Percentiles rank a stretch among this genome's conserved stretches.
phyloP scores from a whole-genome alignment of 1,140 invertebrate species.

The Temnothorax nylanderi region DNA sequence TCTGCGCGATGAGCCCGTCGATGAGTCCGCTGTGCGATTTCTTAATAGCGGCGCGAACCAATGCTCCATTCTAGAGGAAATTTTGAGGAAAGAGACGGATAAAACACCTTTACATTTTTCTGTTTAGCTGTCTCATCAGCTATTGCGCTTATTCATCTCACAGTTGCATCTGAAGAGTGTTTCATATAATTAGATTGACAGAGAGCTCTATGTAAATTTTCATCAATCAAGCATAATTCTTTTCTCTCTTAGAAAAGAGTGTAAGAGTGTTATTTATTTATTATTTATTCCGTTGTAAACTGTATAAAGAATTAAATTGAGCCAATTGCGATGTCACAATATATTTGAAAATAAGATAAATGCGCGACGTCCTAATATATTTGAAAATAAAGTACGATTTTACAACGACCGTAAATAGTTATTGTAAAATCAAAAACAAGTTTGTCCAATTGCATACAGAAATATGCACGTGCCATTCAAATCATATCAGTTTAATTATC shows the following conservation, averaged over 20 bases:
- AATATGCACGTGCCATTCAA: not conserved
- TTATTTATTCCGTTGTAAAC: not conserved
- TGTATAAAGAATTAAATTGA: not conserved
- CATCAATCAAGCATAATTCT: not conserved
- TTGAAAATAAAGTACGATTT: slow-evolving; percentile 4
- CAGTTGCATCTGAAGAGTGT: not conserved
- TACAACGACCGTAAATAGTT: not conserved
- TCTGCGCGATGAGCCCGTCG: not conserved
- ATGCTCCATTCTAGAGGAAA: not conserved
- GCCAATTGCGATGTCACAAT: not conserved
- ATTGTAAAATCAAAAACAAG: not conserved
- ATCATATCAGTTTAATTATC: not conserved
- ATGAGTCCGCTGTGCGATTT: not conserved
- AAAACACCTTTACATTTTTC: not conserved
- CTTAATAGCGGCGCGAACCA: too few species aligned
- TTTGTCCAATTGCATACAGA: not conserved
- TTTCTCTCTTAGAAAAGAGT: not conserved
- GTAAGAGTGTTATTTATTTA: not conserved
- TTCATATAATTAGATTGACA: not conserved
- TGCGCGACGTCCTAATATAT: not conserved
- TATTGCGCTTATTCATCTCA: not conserved
- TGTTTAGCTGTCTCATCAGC: not conserved
- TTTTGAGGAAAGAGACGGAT: not conserved
- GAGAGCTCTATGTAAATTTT: not conserved
- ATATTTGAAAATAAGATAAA: not conserved